Evolutionary conservation across 92 coral and sea anemone species (phyloP).

Genomic region (Paramuricea clavata): DNA sequence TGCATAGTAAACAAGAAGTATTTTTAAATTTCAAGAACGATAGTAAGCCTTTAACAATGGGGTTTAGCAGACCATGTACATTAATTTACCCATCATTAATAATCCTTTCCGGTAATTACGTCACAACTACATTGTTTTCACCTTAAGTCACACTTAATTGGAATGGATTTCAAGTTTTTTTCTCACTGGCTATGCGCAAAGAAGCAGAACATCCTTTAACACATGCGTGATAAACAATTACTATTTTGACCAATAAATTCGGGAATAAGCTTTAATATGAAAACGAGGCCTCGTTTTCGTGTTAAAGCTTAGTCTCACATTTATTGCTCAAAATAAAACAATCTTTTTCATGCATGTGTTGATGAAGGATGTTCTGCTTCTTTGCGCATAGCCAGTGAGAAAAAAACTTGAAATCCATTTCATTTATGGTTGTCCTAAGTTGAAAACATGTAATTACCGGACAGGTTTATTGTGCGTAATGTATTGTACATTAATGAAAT

Average conservation of each 20-base stretch:
- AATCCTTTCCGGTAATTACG: not conserved
- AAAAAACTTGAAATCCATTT: not conserved
- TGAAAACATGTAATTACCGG: not conserved
- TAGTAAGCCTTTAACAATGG: not conserved
- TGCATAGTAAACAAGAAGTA: not conserved
- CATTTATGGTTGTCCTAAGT: not conserved
- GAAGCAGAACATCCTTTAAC: slow-evolving; percentile 1
- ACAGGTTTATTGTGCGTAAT: not conserved
- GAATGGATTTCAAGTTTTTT: slow-evolving; percentile 1
- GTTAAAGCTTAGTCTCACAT: too few relatives aligned
- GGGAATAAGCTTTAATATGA: too few relatives aligned
- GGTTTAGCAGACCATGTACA: not conserved
- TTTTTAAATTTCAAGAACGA: not conserved
- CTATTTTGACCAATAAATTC: not conserved
- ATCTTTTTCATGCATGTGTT: too few relatives aligned
- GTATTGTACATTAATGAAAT: too few relatives aligned
- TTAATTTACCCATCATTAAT: not conserved
- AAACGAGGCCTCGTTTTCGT: too few relatives aligned
- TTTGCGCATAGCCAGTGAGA: too few relatives aligned
- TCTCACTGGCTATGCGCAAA: not conserved
- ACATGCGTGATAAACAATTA: not conserved
- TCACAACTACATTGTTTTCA: not conserved
- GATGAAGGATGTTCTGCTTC: too few relatives aligned
- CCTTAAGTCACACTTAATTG: not conserved
- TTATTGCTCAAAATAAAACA: too few relatives aligned